These are phyloP conservation scores for Micropoecilia bifurca DNA, from an alignment of 2,797 vertebrate genomes.

Conservation along the genomic window DNA sequence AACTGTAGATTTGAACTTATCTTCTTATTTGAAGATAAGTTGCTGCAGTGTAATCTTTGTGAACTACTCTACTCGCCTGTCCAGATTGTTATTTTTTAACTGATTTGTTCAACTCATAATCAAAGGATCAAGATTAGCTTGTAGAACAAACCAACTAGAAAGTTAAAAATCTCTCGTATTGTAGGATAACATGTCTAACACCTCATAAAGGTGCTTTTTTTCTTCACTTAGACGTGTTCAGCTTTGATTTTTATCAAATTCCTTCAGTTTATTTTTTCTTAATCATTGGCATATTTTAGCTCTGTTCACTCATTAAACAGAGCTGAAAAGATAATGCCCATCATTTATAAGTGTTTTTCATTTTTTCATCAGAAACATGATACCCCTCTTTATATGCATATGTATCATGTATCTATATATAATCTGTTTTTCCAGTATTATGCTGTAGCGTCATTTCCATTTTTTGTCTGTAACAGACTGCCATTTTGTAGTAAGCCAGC, in stretches of 20 bases:
- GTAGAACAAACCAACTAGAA: slow-evolving; percentile 47
- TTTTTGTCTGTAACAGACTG: slow-evolving; percentile 50
- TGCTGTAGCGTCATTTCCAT: slow-evolving; percentile 19
- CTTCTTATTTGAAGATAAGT: slow-evolving; percentile 58
- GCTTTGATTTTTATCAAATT: slow-evolving; percentile 64
- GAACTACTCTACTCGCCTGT: slow-evolving; percentile 36
- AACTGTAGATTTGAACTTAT: too few relatives aligned
- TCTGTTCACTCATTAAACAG: slow-evolving; percentile 57
- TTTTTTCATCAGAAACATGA: slow-evolving; percentile 8
- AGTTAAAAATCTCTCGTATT: slow-evolving; percentile 53
- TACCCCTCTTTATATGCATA: neutral
- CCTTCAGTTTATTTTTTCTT: slow-evolving; percentile 72
- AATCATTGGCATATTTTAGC: slow-evolving; percentile 68
- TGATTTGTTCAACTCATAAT: slow-evolving; percentile 67
- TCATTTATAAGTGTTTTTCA: slow-evolving; percentile 34
- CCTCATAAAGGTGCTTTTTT: slow-evolving; percentile 54
- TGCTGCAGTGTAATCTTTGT: slow-evolving; percentile 53
- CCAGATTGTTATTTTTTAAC: slow-evolving; percentile 42
- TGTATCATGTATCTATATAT: slow-evolving; percentile 11
- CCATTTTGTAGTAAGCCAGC: slow-evolving; percentile 67
- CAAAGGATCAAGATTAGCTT: slow-evolving; percentile 63
- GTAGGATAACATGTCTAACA: slow-evolving; percentile 63
- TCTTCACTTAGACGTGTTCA: slow-evolving; percentile 48
- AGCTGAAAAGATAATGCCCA: slow-evolving; percentile 34
- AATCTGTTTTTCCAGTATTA: slow-evolving; percentile 18